Evolutionary conservation across 2,797 vertebrate genomes (phyloP).

Genomic region (Mergus octosetaceus): DNA sequence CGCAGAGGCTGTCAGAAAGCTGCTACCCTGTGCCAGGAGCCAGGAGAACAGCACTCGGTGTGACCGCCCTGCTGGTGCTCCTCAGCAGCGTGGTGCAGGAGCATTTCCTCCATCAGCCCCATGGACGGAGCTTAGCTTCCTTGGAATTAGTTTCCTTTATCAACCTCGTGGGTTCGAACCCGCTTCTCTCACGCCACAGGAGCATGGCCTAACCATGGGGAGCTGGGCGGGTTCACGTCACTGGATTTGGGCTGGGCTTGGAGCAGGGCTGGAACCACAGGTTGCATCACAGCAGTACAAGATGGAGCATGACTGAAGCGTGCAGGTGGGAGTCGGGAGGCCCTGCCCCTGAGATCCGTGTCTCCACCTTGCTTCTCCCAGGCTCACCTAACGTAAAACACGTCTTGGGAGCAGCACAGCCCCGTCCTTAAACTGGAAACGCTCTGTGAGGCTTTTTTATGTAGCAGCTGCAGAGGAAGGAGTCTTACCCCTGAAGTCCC

Average conservation of each 20-base stretch:
- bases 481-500: neutral
- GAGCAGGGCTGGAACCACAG: neutral
- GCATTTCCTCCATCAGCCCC: neutral
- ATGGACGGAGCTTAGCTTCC: neutral
- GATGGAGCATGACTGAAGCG: slow-evolving; percentile 38
- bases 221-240: neutral
- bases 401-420: neutral
- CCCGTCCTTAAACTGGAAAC: neutral
- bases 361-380: slow-evolving; percentile 25
- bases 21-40: accelerated
- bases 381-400: slow-evolving; percentile 8
- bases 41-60: neutral
- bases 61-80: neutral
- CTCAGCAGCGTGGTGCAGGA: neutral
- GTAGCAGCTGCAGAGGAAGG: neutral
- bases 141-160: slow-evolving; percentile 4
- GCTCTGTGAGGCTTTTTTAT: neutral
- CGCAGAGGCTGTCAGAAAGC: accelerated
- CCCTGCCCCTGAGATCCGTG: slow-evolving; percentile 13
- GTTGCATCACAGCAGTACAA: slow-evolving; percentile 34
- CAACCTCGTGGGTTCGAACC: neutral
- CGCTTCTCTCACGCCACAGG: neutral
- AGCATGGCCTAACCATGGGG: neutral
- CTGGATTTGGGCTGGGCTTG: slow-evolving; percentile 34
- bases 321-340: neutral